phyloP scores from a whole-genome alignment of 2,113 vertebrate species.

The Gymnogyps californianus region DNA sequence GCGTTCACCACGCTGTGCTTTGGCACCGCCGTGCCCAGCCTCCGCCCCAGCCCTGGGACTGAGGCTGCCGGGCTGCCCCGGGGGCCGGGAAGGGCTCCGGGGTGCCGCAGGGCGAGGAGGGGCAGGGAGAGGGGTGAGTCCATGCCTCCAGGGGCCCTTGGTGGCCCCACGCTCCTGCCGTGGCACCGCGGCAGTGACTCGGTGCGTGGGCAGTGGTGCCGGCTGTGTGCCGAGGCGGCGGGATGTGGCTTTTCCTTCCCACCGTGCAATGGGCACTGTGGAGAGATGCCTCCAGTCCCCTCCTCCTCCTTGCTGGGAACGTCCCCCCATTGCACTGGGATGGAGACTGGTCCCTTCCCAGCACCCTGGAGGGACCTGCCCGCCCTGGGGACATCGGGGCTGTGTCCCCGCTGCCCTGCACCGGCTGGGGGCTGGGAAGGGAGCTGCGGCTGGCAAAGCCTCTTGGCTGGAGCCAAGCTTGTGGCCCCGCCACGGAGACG shows the following conservation, averaged over 20 bases:
- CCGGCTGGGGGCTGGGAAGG: not conserved
- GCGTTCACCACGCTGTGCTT: not conserved
- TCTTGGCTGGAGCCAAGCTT: not conserved
- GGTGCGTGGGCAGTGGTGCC: fast-evolving
- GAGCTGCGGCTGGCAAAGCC: not conserved
- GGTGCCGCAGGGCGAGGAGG: not conserved
- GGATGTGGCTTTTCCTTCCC: not conserved
- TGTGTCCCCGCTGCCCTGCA: not conserved
- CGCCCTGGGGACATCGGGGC: fast-evolving
- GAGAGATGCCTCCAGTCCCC: not conserved
- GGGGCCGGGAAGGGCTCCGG: not conserved
- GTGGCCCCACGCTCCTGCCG: not conserved
- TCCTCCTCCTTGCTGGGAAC: not conserved
- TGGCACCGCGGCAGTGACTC: not conserved
- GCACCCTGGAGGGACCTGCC: not conserved
- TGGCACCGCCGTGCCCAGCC: not conserved
- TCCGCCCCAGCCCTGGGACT: not conserved
- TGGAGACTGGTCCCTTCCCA: not conserved
- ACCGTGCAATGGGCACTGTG: fast-evolving
- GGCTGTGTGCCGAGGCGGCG: fast-evolving
- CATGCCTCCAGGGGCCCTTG: not conserved
- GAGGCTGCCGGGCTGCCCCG: not conserved
- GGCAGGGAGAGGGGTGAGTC: not conserved
- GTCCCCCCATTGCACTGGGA: fast-evolving
- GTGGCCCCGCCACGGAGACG: fast-evolving